Base-by-base conservation (phyloP, 2,113 vertebrate species). In the Hypanus sabinus region DNA sequence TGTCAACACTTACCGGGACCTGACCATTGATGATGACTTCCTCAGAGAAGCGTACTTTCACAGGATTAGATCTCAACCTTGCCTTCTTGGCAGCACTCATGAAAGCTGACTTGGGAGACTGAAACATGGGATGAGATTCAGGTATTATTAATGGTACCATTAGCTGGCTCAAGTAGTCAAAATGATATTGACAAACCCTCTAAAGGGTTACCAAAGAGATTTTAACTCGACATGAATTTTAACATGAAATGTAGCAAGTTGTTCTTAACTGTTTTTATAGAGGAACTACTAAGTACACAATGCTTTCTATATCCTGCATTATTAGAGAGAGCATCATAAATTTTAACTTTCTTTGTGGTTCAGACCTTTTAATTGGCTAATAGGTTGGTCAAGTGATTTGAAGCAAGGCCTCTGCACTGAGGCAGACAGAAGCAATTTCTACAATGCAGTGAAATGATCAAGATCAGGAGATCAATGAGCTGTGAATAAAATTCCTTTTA, bases 11-110 rank as follows among this genome's bases (percentile, higher is more conserved):
- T 97, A 99, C 98, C 95, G 98, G 98, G 91, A 99, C 97, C 96
- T 99, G 99, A 94, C 99, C 99, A 57, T 99, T 99, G 96, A 99
- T 98, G 96, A 99, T 99, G 95, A 99, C 98, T 96, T 99, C 99
- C 96, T 99, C 99, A 0, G 99, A 99, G 87, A 99, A 99, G 94
- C 99, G 98, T 85, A 99, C 98, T 97, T 99, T 99, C 91, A 99
- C 98, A 33, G 98, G 99, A 96, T 99, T 99, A 92, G 98, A 99
- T 97, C 98, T 99, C 97, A 99, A 98, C 96, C 98, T 98, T 96
- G 98, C 98, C 96, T 99, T 99, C 96, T 99, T 99, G 95, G 99
- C 99, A 96, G 98, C 98, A 95, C 99, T 99, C 96, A 99, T 99
- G 97, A 99, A 99, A 95, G 99, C 98, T 93, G 99, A 99, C 96